Conservation (phyloP, 2,888 invertebrate species). For the Stomorhina lunata region DNA sequence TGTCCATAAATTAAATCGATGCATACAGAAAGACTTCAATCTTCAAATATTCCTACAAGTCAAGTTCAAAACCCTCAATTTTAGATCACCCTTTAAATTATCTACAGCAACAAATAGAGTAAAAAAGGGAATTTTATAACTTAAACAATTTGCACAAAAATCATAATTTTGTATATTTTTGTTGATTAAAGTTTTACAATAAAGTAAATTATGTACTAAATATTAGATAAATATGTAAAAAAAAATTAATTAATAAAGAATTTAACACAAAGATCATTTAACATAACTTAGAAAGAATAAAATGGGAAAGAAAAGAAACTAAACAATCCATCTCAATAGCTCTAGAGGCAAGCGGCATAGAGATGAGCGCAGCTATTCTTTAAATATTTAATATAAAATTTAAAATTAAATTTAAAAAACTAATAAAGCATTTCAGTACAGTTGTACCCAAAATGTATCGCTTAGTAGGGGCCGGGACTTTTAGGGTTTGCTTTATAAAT, state of each 20-base stretch:
- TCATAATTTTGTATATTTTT: conserved; percentile 46
- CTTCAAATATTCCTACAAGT: no score
- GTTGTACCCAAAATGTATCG: conserved; percentile 32
- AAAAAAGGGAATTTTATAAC: background rate
- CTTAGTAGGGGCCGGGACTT: background rate
- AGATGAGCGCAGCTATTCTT: background rate
- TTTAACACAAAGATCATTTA: conserved; percentile 54
- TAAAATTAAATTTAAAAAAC: background rate
- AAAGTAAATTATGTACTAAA: conserved; percentile 52
- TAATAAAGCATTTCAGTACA: conserved; percentile 14
- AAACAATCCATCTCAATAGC: conserved; percentile 22
- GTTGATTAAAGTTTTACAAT: conserved; percentile 43
- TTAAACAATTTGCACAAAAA: conserved; percentile 45
- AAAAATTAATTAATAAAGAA: conserved; percentile 28
- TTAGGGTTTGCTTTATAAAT: background rate
- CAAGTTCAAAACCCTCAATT: no score
- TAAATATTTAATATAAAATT: background rate
- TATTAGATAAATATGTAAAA: conserved; percentile 50
- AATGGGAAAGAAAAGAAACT: conserved; percentile 20
- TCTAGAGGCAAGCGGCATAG: conserved; percentile 19
- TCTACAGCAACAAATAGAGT: background rate
- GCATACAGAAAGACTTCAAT: no score
- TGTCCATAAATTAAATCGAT: no score
- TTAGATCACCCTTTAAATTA: background rate
- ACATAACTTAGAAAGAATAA: conserved; percentile 19